Conservation (phyloP, 2,888 invertebrate genomes). For the Augochlorella aurata region DNA sequence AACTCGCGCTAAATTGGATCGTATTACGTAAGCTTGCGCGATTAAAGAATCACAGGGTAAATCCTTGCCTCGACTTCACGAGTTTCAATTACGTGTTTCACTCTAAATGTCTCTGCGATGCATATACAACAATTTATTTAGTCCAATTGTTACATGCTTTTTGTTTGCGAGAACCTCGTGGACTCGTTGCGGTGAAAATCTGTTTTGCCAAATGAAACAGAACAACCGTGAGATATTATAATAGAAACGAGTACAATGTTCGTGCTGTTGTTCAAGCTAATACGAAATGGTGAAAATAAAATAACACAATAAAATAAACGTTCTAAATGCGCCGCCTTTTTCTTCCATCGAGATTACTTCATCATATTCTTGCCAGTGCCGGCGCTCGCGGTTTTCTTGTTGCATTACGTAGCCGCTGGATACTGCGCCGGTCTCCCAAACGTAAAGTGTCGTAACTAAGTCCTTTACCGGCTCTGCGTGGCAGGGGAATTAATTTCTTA, state of each 20-base stretch:
- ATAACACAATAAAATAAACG: not conserved
- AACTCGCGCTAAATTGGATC: conserved; percentile 67
- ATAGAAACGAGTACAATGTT: too few relatives aligned
- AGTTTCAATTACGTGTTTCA: conserved; percentile 55
- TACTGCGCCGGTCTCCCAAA: not conserved
- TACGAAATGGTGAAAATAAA: too few relatives aligned
- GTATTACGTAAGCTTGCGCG: conserved; percentile 65
- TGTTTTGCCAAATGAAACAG: too few relatives aligned
- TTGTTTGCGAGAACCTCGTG: not conserved
- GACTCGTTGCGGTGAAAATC: too few relatives aligned
- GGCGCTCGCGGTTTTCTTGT: not conserved
- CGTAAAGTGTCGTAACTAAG: not conserved
- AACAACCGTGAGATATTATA: too few relatives aligned
- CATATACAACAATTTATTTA: not conserved
- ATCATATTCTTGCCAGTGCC: not conserved
- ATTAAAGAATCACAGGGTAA: conserved; percentile 70
- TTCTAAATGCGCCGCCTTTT: not conserved
- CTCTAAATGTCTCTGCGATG: conserved; percentile 28
- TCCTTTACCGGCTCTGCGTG: not conserved
- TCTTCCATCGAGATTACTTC: conserved; percentile 4
- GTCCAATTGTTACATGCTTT: conserved; percentile 12
- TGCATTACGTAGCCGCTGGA: conserved; percentile 9
- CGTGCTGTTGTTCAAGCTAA: too few relatives aligned
- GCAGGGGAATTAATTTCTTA: not conserved
- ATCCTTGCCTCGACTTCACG: conserved; percentile 63